Conservation (phyloP, 2,113 vertebrate genomes). For the Laticauda colubrina region DNA sequence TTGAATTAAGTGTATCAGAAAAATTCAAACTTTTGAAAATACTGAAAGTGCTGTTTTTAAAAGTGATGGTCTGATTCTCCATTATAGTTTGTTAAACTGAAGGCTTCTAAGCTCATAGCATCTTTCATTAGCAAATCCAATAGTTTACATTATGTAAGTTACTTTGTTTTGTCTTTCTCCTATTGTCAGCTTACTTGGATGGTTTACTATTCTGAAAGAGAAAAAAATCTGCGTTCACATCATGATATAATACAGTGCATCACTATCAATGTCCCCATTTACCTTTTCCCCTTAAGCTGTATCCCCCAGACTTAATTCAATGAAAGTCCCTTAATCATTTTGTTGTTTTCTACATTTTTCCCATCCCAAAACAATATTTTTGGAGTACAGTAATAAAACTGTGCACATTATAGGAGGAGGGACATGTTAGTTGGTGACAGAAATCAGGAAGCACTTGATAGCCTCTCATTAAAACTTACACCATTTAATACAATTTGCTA, state of each 20-base stretch:
- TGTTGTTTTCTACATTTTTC: neutral
- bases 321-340: neutral
- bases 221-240: neutral
- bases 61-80: neutral
- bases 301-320: neutral
- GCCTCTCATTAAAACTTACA: neutral
- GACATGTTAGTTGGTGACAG: neutral
- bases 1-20: neutral
- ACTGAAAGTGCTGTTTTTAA: neutral
- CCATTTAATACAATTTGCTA: neutral
- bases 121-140: neutral
- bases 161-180: neutral
- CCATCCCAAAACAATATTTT: neutral
- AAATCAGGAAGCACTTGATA: neutral
- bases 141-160: neutral
- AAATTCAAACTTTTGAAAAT: neutral
- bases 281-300: neutral
- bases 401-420: neutral
- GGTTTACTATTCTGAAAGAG: neutral
- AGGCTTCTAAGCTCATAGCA: neutral
- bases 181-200: neutral
- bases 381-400: neutral
- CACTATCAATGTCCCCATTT: neutral
- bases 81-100: neutral
- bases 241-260: neutral